Evolutionary conservation across 2,797 vertebrate genomes (phyloP), one percentile per base, ranked within the genome.

Genomic region (Morus bassanus): DNA sequence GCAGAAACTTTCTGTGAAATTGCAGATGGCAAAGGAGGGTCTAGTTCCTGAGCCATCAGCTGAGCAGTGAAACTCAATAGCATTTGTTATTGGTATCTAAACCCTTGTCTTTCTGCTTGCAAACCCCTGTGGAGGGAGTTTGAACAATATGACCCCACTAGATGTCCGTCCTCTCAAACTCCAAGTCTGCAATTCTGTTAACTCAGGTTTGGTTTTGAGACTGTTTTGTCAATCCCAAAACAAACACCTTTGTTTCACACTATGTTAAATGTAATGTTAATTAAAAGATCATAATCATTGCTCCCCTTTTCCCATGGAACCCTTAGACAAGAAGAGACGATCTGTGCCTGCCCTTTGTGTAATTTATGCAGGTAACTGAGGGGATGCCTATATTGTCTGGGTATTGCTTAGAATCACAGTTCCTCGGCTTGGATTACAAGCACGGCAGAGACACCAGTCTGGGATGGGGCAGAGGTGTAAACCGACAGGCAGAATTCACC

Each of bases 231-330:
- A 96, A 90, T 45, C 43, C 76, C 94, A 85, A 91, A 92, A 93
- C 93, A 97, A 97, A 95, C 87, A 94, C 85, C 48, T 96, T 96
- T 96, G 57, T 97, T 96, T 94, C 90, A 63, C 6, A 28, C 90
- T 85, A 37, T 75, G 92, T 88, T 97, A 97, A 97, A 72, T 16
- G 79, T 75, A 85, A 81, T 27, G 11, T 96, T 98, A 98, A 97
- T 98, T 98, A 98, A 97, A 98, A 97, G 96, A 98, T 98, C 93
- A 80, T 96, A 98, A 98, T 98, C 96, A 89, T 79, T 85, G 69
- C 46, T 73, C 83, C 90, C 83, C 79, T 94, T 97, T 95, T 95
- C 96, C 95, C 60, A 17, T 28, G 80, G 92, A 97, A 95, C 64
- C 53, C 96, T 96, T 72, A 68, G 81, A 65, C 8, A 37, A 91